Evolutionary conservation across 2,797 vertebrate genomes (phyloP).

Genomic region (Scyliorhinus canicula): DNA sequence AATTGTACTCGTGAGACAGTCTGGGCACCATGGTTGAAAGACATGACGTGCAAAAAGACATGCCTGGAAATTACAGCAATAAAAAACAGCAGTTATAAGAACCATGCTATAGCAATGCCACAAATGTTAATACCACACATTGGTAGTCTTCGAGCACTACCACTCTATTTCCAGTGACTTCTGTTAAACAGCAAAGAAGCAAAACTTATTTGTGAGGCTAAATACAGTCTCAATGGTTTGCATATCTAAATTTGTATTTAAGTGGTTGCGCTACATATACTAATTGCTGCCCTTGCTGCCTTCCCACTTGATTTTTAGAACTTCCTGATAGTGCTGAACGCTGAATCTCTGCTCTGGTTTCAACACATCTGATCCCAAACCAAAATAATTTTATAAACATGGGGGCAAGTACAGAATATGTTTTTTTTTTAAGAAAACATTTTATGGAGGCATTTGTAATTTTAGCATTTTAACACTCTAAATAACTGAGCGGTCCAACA

Average conservation of each 20-base stretch:
- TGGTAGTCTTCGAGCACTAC: too few relatives aligned
- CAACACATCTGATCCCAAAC: not conserved
- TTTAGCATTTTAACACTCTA: too few relatives aligned
- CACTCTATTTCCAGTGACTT: not conserved
- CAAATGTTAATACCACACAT: not conserved
- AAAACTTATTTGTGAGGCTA: not conserved
- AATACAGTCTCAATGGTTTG: not conserved
- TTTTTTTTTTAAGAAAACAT: too few relatives aligned
- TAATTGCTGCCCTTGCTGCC: not conserved
- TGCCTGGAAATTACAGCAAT: not conserved
- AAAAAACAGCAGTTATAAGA: not conserved
- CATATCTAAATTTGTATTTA: not conserved
- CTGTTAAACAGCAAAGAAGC: not conserved
- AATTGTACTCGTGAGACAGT: not conserved
- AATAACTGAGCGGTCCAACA: too few relatives aligned
- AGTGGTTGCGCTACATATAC: not conserved
- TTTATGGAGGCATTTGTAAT: too few relatives aligned
- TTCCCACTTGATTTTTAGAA: not conserved
- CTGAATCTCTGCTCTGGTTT: not conserved
- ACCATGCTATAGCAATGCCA: not conserved
- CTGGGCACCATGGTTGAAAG: not conserved
- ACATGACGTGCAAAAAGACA: not conserved
- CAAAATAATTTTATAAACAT: not conserved
- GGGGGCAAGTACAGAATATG: not conserved
- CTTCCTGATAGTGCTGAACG: not conserved